Percentiles rank a stretch among this genome's conserved stretches.
Conservation (phyloP, 2,113 vertebrate species). For the Neolamprologus modestus region DNA sequence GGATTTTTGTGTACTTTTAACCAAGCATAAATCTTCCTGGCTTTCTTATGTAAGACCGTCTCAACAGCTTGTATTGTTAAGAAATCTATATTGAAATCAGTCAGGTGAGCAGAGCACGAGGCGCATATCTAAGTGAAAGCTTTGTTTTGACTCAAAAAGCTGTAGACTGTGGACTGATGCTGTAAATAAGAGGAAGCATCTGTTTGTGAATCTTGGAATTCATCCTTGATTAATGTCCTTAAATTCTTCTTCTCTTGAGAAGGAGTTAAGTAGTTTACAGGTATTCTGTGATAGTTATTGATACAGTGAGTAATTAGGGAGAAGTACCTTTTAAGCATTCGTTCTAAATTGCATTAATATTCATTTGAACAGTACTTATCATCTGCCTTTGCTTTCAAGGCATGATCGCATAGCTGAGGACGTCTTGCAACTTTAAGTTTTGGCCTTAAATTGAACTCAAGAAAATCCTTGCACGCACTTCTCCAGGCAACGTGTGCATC, state of each 20-base stretch:
- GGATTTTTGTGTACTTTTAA: conserved; percentile 9
- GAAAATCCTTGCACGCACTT: neutral
- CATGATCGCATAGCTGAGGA: neutral
- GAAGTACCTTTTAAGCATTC: neutral
- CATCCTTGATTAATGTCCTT: neutral
- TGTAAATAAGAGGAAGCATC: neutral
- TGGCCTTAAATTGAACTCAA: neutral
- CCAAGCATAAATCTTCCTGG: conserved; percentile 11
- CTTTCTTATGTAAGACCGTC: neutral
- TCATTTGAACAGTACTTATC: neutral
- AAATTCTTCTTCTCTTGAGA: neutral
- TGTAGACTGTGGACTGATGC: neutral
- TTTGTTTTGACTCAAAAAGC: neutral
- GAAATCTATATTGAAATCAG: conserved; percentile 15
- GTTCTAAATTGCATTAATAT: conserved; percentile 1
- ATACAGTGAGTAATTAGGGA: neutral
- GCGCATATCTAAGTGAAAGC: neutral
- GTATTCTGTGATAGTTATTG: neutral
- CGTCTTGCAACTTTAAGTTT: neutral
- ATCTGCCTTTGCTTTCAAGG: neutral
- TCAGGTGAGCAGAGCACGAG: neutral
- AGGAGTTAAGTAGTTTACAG: neutral
- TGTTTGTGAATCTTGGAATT: neutral
- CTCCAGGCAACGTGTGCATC: neutral
- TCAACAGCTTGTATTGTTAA: neutral